Conservation (phyloP, 92 coral and sea anemone genomes). For the Palythoa caribaeorum region DNA sequence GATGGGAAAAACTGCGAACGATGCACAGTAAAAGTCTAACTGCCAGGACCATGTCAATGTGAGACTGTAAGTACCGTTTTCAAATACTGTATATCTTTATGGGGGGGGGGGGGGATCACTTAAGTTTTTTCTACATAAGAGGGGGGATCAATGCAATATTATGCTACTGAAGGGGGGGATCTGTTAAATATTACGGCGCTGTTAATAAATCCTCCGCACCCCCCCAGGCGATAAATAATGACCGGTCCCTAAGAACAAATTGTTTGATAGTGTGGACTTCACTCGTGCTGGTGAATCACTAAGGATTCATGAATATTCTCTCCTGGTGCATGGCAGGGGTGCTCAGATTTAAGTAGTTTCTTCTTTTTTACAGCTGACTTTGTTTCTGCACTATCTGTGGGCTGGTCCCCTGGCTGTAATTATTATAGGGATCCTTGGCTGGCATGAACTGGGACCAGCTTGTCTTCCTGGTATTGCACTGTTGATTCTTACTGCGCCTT, state of each 20-base stretch:
- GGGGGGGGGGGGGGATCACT: slow-evolving; percentile 1
- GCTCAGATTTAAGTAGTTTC: background rate
- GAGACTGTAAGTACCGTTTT: no score
- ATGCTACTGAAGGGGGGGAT: no score
- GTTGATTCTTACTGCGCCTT: slow-evolving; percentile 77
- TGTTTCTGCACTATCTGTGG: slow-evolving; percentile 82
- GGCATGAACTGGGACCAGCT: slow-evolving; percentile 84
- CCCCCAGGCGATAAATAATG: no score
- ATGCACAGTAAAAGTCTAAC: background rate
- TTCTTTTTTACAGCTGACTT: slow-evolving; percentile 60
- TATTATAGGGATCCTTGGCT: slow-evolving; percentile 63
- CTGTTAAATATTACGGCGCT: no score
- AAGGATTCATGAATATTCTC: no score
- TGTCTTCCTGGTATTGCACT: slow-evolving; percentile 83
- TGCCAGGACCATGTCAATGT: no score
- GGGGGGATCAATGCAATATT: background rate
- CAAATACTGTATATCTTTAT: background rate
- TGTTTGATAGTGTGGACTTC: no score
- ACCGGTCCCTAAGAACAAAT: no score
- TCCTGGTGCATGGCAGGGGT: no score
- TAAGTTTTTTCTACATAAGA: background rate
- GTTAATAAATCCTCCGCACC: no score
- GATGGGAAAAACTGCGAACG: slow-evolving; percentile 5
- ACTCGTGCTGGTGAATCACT: no score
- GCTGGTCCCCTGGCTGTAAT: slow-evolving; percentile 70